Evolutionary conservation across 1,140 invertebrate species (phyloP).

Genomic region (Euwallacea fornicatus): DNA sequence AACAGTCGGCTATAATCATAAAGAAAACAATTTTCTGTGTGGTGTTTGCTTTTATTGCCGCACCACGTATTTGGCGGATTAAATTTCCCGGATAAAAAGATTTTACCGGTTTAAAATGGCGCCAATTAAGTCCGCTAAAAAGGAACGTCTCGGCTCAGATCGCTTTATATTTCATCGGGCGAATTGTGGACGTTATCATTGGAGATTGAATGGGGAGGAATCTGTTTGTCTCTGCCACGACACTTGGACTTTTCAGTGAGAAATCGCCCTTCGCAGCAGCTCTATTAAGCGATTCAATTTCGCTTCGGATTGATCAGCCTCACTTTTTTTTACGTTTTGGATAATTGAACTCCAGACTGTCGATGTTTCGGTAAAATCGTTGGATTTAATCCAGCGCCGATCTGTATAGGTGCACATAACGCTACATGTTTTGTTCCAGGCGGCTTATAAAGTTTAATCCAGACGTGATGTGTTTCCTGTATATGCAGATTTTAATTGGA

Average conservation of each 20-base stretch:
- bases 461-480: no score
- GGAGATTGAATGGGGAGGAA: conserved; percentile 1
- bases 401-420: no score
- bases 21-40: conserved; percentile 23
- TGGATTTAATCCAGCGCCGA: no score
- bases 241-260: not conserved
- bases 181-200: conserved; percentile 4
- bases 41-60: conserved; percentile 8
- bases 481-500: no score
- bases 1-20: conserved; percentile 20
- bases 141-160: not conserved
- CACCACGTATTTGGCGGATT: not conserved
- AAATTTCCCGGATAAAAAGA: not conserved
- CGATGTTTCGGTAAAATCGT: no score
- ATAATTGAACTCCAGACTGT: no score
- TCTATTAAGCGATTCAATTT: not conserved
- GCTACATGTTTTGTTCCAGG: no score
- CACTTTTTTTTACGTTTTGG: no score
- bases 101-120: conserved; percentile 5
- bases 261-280: not conserved
- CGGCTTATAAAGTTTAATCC: no score
- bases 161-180: not conserved
- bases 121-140: conserved; percentile 5
- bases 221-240: conserved; percentile 1
- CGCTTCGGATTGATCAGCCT: no score